Evolutionary conservation across 1,140 invertebrate species (phyloP).

Genomic region (Subanguina moxae): DNA sequence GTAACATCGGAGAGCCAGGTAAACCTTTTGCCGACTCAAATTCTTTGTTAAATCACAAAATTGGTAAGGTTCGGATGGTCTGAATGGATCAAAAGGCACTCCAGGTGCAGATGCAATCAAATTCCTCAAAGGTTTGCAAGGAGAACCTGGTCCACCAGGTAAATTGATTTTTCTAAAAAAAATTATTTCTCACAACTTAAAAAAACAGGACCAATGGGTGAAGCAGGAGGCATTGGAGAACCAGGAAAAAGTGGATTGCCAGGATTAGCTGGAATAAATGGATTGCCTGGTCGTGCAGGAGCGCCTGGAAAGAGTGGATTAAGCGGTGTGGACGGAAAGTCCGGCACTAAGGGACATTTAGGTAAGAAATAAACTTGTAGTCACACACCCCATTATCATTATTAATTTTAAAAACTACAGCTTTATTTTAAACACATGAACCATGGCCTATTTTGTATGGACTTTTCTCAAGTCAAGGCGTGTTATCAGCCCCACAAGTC

Average conservation of each 20-base stretch:
- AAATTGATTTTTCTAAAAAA: background rate
- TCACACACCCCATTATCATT: too few relatives aligned
- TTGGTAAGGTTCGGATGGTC: slow-evolving; percentile 6
- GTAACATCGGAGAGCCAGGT: slow-evolving; percentile 15
- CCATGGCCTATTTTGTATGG: too few relatives aligned
- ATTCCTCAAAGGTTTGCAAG: slow-evolving; percentile 7
- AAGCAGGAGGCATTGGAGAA: slow-evolving; percentile 13
- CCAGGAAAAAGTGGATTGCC: background rate
- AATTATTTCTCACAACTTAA: background rate
- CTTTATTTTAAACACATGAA: too few relatives aligned
- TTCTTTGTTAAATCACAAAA: background rate
- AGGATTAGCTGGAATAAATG: slow-evolving; percentile 2
- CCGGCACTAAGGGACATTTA: slow-evolving; percentile 11
- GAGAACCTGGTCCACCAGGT: slow-evolving; percentile 10
- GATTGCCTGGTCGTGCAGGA: slow-evolving; percentile 18
- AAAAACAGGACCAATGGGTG: slow-evolving; percentile 4
- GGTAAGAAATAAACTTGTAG: slow-evolving; percentile 16
- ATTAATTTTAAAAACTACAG: too few relatives aligned
- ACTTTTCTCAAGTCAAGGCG: too few relatives aligned
- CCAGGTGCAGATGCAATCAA: slow-evolving; percentile 6
- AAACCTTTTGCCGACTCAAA: slow-evolving; percentile 3
- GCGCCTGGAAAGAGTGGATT: slow-evolving; percentile 16
- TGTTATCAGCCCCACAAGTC: too few relatives aligned
- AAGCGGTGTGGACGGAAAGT: background rate
- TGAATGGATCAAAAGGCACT: background rate